Percentiles rank a stretch among this genome's conserved stretches.
phyloP scores from a whole-genome alignment of 2,888 invertebrate genomes.

The Aporophyla nigra region DNA sequence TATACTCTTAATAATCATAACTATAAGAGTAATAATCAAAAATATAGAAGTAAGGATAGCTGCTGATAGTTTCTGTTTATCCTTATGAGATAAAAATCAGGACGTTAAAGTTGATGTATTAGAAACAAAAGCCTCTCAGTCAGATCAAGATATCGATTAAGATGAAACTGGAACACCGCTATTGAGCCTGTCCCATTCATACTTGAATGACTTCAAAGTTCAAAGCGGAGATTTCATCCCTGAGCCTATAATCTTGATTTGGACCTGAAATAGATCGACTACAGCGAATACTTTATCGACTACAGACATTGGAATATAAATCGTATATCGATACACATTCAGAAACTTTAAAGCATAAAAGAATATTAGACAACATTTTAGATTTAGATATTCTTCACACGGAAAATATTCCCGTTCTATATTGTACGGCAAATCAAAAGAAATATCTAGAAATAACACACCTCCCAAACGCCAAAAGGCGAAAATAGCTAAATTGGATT shows the following conservation, averaged over 20 bases:
- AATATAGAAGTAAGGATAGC: not conserved
- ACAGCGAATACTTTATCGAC: not conserved
- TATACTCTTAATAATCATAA: not conserved
- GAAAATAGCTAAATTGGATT: conserved; percentile 58
- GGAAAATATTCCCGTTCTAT: conserved; percentile 18
- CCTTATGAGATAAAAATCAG: not conserved
- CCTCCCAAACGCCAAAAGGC: conserved; percentile 43
- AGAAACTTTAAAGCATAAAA: conserved; percentile 12
- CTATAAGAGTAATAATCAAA: not conserved
- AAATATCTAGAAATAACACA: conserved; percentile 43
- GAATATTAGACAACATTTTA: conserved; percentile 18
- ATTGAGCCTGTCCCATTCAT: conserved; percentile 14
- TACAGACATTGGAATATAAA: not conserved
- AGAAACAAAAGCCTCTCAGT: not conserved
- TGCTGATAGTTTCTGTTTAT: not conserved
- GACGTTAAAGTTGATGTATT: not conserved
- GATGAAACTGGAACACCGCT: not conserved
- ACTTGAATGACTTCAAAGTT: conserved; percentile 15
- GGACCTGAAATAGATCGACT: conserved; percentile 3
- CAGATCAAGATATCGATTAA: not conserved
- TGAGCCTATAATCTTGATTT: conserved; percentile 1
- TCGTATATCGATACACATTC: not conserved
- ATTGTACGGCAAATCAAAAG: conserved; percentile 37
- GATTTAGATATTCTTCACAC: conserved; percentile 9
- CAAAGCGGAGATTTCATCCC: not conserved